Base-by-base conservation (phyloP, 2,888 invertebrate genomes). In the Ischnus inquisitorius region DNA sequence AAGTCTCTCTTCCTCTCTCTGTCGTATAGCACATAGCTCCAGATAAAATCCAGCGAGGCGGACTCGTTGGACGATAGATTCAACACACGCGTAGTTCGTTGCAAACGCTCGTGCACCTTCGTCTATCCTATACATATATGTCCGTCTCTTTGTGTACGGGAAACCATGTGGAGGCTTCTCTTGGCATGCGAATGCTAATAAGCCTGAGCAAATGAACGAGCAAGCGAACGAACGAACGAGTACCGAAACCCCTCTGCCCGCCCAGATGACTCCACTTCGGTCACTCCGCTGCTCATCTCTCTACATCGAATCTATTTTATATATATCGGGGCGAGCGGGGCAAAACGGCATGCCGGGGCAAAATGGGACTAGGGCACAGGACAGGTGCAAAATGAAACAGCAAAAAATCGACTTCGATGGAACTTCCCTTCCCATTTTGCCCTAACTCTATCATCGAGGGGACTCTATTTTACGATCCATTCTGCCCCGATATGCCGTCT, bases 191-290 rank as follows among this genome's bases (percentile, higher is more conserved):
- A 48, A 64, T 62, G 78, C 80, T 81, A 77, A 83, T 82, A 77
- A 72, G 67, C 72, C 75, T 41, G 76, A 57, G 79, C 79, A 72
- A 82, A 79, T 74, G 69, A 81, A 74, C 60, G 78, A 41, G 64
- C 78, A 75, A 41, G 64, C 69, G 79, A 79, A 74, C 79, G 76
- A 60, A 71, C 34, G 64, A 82, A 69, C 54, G 62, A 80, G 71
- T 72, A 39, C 60, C 60, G 43, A 72, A 57, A 25, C 28, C 48
- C 72, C 46, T 60, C 43, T 69, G 71, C 12, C 8, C 25, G 10
- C n/a, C 51, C 41, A 48, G 25, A 62, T n/a, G 68, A 69, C 43
- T 69, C 51, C 75, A 22, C 51, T 81, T 54, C 43, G 67, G 39
- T 82, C 68, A 67, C 46, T 79, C 77, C 39, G 81, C 60, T 74